Percentiles rank a stretch among this genome's conserved stretches.
Evolutionary conservation across 2,113 vertebrate species (phyloP).

Genomic region (Myotis brandtii): DNA sequence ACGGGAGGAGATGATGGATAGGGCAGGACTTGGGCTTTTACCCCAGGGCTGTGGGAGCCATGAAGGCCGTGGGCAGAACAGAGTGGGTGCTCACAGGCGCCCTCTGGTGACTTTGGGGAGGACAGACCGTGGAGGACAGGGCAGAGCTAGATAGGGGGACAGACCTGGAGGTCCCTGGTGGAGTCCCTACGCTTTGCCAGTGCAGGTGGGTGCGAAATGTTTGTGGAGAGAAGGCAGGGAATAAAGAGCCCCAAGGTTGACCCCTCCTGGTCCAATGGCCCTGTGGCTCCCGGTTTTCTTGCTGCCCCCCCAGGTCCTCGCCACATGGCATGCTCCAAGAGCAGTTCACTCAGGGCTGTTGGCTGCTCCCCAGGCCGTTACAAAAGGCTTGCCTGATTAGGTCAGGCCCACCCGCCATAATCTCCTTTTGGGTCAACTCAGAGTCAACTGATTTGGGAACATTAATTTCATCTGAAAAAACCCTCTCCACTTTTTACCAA

Average conservation of each 20-base stretch:
- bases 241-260: not conserved
- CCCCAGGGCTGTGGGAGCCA: not conserved
- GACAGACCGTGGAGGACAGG: not conserved
- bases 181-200: not conserved
- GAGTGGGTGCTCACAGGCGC: not conserved
- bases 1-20: not conserved
- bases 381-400: not conserved
- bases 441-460: not conserved
- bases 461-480: not conserved
- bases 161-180: not conserved
- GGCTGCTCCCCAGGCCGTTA: not conserved
- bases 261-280: not conserved
- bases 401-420: not conserved
- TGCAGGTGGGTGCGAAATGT: not conserved
- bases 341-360: not conserved
- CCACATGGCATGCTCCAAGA: rapidly evolving
- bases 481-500: not conserved
- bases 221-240: not conserved
- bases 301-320: not conserved
- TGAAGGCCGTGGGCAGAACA: no score
- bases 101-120: not conserved
- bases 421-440: not conserved
- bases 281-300: no score
- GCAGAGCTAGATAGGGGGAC: not conserved
- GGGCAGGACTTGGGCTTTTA: not conserved